Evolutionary conservation across 2,113 vertebrate species (phyloP), one percentile per base, ranked within the genome.

Genomic region (Nothocercus julius): DNA sequence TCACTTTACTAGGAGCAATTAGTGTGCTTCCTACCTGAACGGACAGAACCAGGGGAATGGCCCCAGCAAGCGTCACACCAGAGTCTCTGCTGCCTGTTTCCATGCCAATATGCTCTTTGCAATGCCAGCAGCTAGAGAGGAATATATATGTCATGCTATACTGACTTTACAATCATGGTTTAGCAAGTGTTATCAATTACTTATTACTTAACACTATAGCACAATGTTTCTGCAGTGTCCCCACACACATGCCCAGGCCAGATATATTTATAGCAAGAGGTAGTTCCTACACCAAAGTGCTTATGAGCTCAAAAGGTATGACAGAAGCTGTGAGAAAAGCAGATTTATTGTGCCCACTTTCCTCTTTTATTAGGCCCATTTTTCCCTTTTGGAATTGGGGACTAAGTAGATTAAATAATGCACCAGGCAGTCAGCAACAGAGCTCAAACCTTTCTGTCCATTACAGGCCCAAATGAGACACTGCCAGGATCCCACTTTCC

Each of bases 31-130:
- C 11, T 44, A 42, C 49, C 53, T 27, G 25, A 24, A 30, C 1
- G 13, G 40, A 7, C 11, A 32, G 36, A 40, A 47, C 25, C 72
- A 64, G 25, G 12, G 51, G 14, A 67, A 28, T 21, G 21, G 14
- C 49, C 68, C 53, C 80, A 30, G 47, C 7, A 40, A n/a, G 62
- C 34, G 36, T 22, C 70, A 8, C 0, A 0, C 7, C 32, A 4
- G 9, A 34, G n/a, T 20, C 20, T 51, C 28, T 1, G 4, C 54
- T 13, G 16, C 20, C 47, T 2, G 0, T 24, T 7, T 14, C 18
- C 66, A 8, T 16, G 32, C 36, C 58, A 5, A 11, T 1, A 20
- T 21, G 36, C 9, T 75, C 58, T 5, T 15, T 2, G 56, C 36
- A 44, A 9, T 0, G 38, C 83, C 49, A 72, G 72, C 72, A 82